These are phyloP conservation scores for Clepsis dumicolana DNA, from an alignment of 2,888 invertebrate genomes.

Conservation along the genomic window DNA sequence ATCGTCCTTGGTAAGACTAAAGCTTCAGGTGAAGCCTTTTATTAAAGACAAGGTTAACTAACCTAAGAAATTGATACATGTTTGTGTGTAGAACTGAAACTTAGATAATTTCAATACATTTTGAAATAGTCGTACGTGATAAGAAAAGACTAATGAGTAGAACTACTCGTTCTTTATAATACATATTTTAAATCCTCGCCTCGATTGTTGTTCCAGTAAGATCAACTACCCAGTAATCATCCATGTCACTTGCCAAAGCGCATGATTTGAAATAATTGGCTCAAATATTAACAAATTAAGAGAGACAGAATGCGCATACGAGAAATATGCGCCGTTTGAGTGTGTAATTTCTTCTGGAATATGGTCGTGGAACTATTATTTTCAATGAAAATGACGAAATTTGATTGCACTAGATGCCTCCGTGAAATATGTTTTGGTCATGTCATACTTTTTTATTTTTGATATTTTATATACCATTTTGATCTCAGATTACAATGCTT, in stretches of 20 bases:
- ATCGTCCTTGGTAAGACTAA: neutral
- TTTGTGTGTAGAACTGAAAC: neutral
- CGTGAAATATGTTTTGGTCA: neutral
- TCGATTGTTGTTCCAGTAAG: neutral
- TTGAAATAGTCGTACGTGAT: neutral
- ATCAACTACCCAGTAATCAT: too few relatives aligned
- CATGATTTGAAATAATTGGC: too few relatives aligned
- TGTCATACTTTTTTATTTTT: conserved; percentile 1
- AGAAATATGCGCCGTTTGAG: too few relatives aligned
- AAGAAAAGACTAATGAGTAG: neutral
- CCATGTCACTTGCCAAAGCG: too few relatives aligned
- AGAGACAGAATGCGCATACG: neutral
- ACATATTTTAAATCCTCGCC: neutral
- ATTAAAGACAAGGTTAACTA: neutral
- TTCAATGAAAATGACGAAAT: neutral
- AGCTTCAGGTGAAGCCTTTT: neutral
- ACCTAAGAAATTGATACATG: neutral
- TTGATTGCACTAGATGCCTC: neutral
- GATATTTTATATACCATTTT: conserved; percentile 29
- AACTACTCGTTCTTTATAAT: neutral
- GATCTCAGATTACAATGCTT: conserved; percentile 30
- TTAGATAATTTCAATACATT: neutral
- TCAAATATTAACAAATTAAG: neutral
- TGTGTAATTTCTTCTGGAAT: too few relatives aligned
- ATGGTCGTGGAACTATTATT: too few relatives aligned